phyloP scores from a whole-genome alignment of 2,113 vertebrate species.

The Lepus europaeus region DNA sequence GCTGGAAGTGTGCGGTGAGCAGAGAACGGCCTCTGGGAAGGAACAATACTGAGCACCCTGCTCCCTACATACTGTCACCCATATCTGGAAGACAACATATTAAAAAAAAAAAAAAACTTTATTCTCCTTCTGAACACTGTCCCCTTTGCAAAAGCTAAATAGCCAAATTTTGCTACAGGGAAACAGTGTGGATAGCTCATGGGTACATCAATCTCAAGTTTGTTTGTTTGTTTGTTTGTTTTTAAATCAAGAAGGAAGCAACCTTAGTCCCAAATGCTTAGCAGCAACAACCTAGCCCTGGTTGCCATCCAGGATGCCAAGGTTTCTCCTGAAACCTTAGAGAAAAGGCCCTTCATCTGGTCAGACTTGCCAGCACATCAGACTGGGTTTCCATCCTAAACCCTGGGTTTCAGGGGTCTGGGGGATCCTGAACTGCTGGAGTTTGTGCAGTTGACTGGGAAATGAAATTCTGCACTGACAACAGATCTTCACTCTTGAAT shows the following conservation, averaged over 20 bases:
- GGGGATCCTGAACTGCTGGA: no score
- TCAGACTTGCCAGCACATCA: background rate
- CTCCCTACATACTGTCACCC: background rate
- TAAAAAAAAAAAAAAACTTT: background rate
- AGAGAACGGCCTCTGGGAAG: background rate
- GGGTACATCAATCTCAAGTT: background rate
- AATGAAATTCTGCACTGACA: no score
- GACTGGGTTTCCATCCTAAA: background rate
- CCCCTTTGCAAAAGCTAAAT: constrained; percentile 3
- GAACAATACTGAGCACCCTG: background rate
- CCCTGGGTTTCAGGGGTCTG: background rate
- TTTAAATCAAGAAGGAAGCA: background rate
- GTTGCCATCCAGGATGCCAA: background rate
- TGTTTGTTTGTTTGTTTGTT: no score
- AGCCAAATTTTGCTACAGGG: constrained; percentile 32
- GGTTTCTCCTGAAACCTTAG: constrained; percentile 46
- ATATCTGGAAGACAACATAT: constrained; percentile 45
- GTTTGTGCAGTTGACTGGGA: no score
- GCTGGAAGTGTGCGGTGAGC: background rate
- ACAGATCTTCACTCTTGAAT: no score
- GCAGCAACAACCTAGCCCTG: background rate
- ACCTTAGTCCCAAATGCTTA: background rate
- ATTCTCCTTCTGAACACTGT: constrained; percentile 22
- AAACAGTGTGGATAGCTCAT: background rate
- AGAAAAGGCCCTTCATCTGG: constrained; percentile 10